A percentile compares a stretch with the other conserved stretches of the same genome.
Evolutionary conservation across 2,888 invertebrate species (phyloP).

Genomic region (Octodonta nipae): DNA sequence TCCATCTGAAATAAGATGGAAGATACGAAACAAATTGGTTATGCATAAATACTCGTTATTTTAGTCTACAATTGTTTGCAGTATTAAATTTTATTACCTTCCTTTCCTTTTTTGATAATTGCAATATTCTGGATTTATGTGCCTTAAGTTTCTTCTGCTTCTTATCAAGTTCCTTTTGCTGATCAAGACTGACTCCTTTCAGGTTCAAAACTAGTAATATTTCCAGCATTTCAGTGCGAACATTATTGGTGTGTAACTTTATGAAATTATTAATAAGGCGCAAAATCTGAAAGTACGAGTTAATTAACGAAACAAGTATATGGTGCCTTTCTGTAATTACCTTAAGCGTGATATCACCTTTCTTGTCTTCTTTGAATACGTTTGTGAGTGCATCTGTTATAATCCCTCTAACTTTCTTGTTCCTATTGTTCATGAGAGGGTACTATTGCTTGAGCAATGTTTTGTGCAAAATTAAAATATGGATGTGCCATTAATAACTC

Average conservation of each 20-base stretch:
- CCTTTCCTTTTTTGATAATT: constrained; percentile 73
- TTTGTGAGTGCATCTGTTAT: constrained; percentile 51
- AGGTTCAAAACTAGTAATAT: constrained; percentile 69
- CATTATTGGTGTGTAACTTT: constrained; percentile 55
- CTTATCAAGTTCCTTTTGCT: constrained; percentile 58
- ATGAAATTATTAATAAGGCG: constrained; percentile 64
- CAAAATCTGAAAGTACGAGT: constrained; percentile 44
- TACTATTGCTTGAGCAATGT: constrained; percentile 73
- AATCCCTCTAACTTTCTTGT: constrained; percentile 40
- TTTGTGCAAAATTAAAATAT: constrained; percentile 83
- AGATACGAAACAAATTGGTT: constrained; percentile 3
- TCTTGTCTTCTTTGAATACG: constrained; percentile 70
- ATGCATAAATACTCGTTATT: background rate
- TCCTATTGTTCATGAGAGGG: constrained; percentile 62
- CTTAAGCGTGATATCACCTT: constrained; percentile 69
- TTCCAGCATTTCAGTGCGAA: constrained; percentile 57
- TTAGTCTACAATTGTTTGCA: no score
- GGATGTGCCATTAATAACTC: constrained; percentile 66
- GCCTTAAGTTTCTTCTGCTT: constrained; percentile 65
- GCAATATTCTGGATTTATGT: constrained; percentile 64
- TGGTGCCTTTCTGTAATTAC: constrained; percentile 41
- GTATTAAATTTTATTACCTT: constrained; percentile 55
- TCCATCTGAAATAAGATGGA: no score
- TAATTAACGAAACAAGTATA: constrained; percentile 4
- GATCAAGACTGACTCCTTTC: constrained; percentile 63